phyloP scores from a whole-genome alignment of 2,888 invertebrate species.

The Eristalinus aeneus region DNA sequence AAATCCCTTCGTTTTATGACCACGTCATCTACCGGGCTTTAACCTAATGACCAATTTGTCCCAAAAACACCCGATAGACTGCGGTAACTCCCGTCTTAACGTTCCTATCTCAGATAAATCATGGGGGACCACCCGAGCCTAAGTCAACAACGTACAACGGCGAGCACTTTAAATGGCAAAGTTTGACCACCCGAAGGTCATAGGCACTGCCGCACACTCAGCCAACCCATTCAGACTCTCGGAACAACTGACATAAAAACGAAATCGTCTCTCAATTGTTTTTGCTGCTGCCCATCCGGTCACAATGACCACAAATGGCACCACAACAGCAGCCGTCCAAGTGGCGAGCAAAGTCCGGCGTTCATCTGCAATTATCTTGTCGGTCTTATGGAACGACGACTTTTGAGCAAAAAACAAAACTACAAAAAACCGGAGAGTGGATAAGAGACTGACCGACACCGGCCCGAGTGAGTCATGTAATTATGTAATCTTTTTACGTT shows the following conservation, averaged over 20 bases:
- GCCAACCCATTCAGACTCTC: constrained; percentile 1
- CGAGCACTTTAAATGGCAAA: constrained; percentile 52
- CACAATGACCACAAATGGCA: constrained; percentile 53
- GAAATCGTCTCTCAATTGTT: not conserved
- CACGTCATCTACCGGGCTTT: not conserved
- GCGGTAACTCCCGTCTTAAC: not conserved
- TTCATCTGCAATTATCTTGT: constrained; percentile 69
- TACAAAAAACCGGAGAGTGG: constrained; percentile 4
- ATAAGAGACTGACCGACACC: constrained; percentile 42
- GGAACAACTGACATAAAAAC: constrained; percentile 50
- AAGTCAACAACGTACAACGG: constrained; percentile 12
- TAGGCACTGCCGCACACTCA: constrained; percentile 14
- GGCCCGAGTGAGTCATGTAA: constrained; percentile 64
- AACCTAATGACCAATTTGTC: not conserved
- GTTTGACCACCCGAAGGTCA: constrained; percentile 63
- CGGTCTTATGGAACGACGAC: constrained; percentile 69
- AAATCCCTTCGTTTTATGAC: not conserved
- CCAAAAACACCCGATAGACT: not conserved
- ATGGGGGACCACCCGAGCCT: not conserved
- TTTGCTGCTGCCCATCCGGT: constrained; percentile 40
- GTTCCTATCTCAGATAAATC: not conserved
- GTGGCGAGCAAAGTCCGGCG: constrained; percentile 58
- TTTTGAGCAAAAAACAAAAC: constrained; percentile 38
- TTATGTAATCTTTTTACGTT: constrained; percentile 23
- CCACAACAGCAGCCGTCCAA: not conserved